Percentiles rank a stretch among this genome's conserved stretches.
These are phyloP conservation scores for Mus musculus DNA, from an alignment of 2,113 vertebrate species.

Conservation along the genomic window GRCm39 chr7:72444001-72444500, in stretches of 20 bases:
- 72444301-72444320: not conserved
- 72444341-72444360: not conserved
- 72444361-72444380: not conserved
- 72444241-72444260: not conserved
- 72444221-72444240: not conserved
- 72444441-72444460: not conserved
- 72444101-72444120: not conserved
- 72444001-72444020: not conserved
- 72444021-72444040: not conserved
- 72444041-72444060: not conserved
- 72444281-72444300: not conserved
- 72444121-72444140: not conserved
- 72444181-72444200: constrained; percentile 2
- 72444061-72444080: not conserved
- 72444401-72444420: not conserved
- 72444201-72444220: not conserved
- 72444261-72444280: not conserved
- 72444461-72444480: not conserved
- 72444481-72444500: not conserved
- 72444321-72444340: not conserved
- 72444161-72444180: not conserved
- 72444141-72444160: constrained; percentile 29
- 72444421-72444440: not conserved
- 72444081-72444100: not conserved
- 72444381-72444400: not conserved